Evolutionary conservation across 64 coral and sea anemone species (phyloP), one percentile per base, ranked within the genome.

Genomic region (Montipora capricornis): DNA sequence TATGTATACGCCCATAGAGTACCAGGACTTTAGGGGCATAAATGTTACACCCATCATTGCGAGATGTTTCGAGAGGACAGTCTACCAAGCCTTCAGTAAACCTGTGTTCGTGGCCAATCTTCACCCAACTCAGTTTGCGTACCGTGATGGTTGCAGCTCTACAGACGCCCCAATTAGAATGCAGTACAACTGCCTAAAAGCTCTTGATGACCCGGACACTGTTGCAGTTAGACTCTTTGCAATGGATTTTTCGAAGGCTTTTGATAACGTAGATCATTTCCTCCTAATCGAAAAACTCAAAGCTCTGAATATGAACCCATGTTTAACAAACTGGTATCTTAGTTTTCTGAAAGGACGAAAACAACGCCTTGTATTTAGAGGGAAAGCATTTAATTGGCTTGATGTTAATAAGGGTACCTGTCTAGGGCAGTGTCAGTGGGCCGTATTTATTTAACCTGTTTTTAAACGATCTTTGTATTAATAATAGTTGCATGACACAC

Each of bases 31-130:
- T 84, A 44, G 91, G 78, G 91, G 91, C 20, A 87, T 93, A 44
- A 87, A 78, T 80, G 75, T 93, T 15, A 87, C 91, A 47, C 91
- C 82, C 29, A 74, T 93, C 17, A 93, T 87, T 55, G 82, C 91
- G 6, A 75, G 82, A 49, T 12, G n/a, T 15, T 87, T 93, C 64
- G 82, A 93, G 50, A 93, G 71, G 64, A 62, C 24, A 20, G 81
- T 93, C 4, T 93, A 93, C 61, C n/a, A 60, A 75, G 66, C 14
- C 17, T 87, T 87, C 73, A 79, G 15, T 24, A 93, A 87, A 82
- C 9, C 47, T 52, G 58, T 45, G 47, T 49, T 87, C n/a, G 91
- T 87, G 73, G 46, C 47, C 24, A 57, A 77, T 37, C 60, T 93
- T 60, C 61, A 68, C 26, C 37, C 71, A 45, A 75, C 69, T 17